phyloP scores from a whole-genome alignment of 2,888 invertebrate genomes.

The Ectemnius lituratus region DNA sequence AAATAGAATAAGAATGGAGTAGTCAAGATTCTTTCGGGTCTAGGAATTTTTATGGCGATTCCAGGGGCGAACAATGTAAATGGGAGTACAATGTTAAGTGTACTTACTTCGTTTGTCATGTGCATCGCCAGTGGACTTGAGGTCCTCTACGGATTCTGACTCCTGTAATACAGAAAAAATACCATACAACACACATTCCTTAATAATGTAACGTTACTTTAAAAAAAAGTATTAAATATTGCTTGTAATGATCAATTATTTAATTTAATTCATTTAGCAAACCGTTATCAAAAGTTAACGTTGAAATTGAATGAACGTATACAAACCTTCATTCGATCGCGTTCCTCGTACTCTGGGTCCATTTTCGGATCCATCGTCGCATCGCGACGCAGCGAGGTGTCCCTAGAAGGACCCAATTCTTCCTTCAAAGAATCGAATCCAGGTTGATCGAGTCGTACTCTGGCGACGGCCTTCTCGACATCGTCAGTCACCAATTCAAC shows the following conservation, averaged over 20 bases:
- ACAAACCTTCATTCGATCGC: slow-evolving; percentile 85
- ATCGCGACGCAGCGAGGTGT: slow-evolving; percentile 85
- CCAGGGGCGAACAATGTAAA: slow-evolving; percentile 1
- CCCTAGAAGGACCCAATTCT: slow-evolving; percentile 86
- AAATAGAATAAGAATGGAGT: slow-evolving; percentile 21
- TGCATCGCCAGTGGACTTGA: slow-evolving; percentile 72
- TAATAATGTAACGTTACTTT: no score
- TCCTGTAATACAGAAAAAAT: slow-evolving; percentile 70
- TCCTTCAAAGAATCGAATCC: slow-evolving; percentile 84
- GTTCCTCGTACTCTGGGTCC: slow-evolving; percentile 81
- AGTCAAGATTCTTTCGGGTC: slow-evolving; percentile 14
- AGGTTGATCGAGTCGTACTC: slow-evolving; percentile 79
- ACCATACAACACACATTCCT: neutral
- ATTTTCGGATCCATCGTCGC: slow-evolving; percentile 80
- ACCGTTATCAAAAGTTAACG: neutral
- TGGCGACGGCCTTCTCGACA: slow-evolving; percentile 80
- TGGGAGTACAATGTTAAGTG: slow-evolving; percentile 3
- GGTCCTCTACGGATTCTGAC: slow-evolving; percentile 79
- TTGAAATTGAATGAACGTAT: slow-evolving; percentile 47
- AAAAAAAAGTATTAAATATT: neutral
- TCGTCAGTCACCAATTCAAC: slow-evolving; percentile 89
- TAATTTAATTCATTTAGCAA: neutral
- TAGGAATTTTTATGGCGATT: slow-evolving; percentile 7
- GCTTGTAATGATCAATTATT: neutral
- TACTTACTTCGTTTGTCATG: slow-evolving; percentile 72